Conservation (phyloP, 2,113 vertebrate species). For the Ctenodactylus gundi region DNA sequence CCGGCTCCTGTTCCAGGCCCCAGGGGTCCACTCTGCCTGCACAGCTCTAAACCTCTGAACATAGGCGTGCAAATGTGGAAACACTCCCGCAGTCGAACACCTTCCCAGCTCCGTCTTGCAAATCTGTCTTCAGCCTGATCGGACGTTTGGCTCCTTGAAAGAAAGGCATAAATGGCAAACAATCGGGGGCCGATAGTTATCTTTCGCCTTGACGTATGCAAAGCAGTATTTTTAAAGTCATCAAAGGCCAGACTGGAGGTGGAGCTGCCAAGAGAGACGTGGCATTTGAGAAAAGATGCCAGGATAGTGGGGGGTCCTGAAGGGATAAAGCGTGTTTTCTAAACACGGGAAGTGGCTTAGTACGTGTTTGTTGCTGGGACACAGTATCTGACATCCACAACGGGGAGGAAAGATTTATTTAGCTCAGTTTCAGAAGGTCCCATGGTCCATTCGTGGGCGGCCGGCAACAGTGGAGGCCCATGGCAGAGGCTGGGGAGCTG, state of each 20-base stretch:
- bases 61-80: neutral
- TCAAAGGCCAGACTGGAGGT: conserved; percentile 31
- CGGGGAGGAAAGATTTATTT: no score
- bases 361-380: no score
- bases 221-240: conserved; percentile 51
- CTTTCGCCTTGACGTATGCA: conserved; percentile 61
- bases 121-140: conserved; percentile 44
- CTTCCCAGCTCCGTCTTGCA: neutral
- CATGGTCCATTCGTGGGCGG: no score
- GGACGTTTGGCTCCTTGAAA: conserved; percentile 59
- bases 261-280: neutral
- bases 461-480: no score
- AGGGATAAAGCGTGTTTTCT: neutral
- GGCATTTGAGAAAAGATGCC: conserved; percentile 5
- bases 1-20: neutral
- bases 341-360: rapidly evolving
- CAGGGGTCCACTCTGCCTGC: neutral
- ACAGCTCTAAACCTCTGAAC: neutral
- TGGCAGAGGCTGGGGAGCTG: no score
- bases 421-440: no score
- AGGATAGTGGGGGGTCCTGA: neutral
- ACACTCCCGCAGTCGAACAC: neutral
- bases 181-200: conserved; percentile 36
- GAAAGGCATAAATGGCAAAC: conserved; percentile 55
- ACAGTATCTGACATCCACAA: no score